Percentiles rank a stretch among this genome's conserved stretches.
These are phyloP conservation scores for Formica selysi DNA, from an alignment of 1,140 invertebrate genomes.

Conservation along the genomic window DNA sequence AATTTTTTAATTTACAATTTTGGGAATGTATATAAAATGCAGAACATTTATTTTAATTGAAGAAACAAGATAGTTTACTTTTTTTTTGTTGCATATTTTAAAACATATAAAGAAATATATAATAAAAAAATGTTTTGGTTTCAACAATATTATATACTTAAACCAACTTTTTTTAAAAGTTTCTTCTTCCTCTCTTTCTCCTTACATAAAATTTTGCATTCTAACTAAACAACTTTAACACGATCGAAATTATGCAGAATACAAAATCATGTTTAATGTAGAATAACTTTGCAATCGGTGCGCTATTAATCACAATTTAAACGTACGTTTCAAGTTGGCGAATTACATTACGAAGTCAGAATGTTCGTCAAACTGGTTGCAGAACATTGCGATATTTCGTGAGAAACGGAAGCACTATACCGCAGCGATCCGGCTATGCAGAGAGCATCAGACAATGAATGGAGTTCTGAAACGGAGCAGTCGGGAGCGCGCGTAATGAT, in stretches of 20 bases:
- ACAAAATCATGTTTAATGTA: slow-evolving; percentile 7
- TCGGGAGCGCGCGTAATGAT: slow-evolving; percentile 35
- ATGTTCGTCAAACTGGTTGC: neutral
- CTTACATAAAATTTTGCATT: neutral
- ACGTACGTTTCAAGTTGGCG: slow-evolving; percentile 18
- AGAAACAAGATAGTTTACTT: too few relatives aligned
- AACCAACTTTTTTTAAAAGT: neutral
- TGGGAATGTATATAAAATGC: too few relatives aligned
- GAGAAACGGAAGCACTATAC: slow-evolving; percentile 34
- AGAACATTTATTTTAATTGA: too few relatives aligned
- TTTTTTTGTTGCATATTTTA: too few relatives aligned
- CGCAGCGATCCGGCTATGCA: slow-evolving; percentile 1
- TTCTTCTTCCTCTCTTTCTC: neutral
- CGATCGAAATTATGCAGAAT: neutral
- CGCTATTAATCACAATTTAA: slow-evolving; percentile 14
- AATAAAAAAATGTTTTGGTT: neutral
- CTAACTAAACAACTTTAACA: neutral
- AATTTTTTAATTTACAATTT: too few relatives aligned
- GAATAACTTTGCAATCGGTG: neutral
- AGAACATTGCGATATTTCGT: slow-evolving; percentile 13
- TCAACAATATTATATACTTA: neutral
- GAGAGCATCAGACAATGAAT: slow-evolving; percentile 43
- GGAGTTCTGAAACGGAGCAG: slow-evolving; percentile 42
- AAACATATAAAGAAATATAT: too few relatives aligned
- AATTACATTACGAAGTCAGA: slow-evolving; percentile 16